phyloP scores from a whole-genome alignment of 23 tunicate species.

The Oikopleura dioica region DNA sequence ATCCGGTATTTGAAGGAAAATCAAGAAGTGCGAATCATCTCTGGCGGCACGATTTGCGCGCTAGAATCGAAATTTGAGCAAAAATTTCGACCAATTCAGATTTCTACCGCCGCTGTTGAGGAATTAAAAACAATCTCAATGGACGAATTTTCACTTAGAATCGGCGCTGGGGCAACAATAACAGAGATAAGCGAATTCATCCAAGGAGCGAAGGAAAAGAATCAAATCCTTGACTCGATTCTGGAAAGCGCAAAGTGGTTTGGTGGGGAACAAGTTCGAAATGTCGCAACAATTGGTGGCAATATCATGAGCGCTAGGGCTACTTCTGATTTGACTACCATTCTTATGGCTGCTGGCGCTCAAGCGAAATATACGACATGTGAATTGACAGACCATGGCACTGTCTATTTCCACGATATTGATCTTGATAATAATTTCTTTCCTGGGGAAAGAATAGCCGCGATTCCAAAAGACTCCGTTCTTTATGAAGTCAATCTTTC shows the following conservation, averaged over 20 bases:
- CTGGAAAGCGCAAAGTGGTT: constrained; percentile 45
- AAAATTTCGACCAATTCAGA: constrained; percentile 16
- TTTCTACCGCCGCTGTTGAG: constrained; percentile 19
- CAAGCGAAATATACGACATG: constrained; percentile 15
- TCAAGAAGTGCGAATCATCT: constrained; percentile 42
- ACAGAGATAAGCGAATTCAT: not conserved
- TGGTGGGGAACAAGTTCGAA: constrained; percentile 81
- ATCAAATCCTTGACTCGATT: constrained; percentile 13
- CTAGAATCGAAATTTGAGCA: constrained; percentile 50
- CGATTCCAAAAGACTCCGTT: constrained; percentile 24
- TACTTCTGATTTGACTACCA: constrained; percentile 80
- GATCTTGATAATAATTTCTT: constrained; percentile 52
- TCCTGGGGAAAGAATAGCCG: constrained; percentile 52
- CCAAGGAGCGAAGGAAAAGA: too few species aligned
- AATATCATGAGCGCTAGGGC: constrained; percentile 65
- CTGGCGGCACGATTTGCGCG: constrained; percentile 72
- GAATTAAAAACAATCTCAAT: constrained; percentile 24
- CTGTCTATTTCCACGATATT: constrained; percentile 20
- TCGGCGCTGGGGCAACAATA: not conserved
- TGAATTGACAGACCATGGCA: constrained; percentile 15
- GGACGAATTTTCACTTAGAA: constrained; percentile 13
- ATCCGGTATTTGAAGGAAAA: constrained; percentile 19
- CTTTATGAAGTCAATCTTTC: constrained; percentile 20
- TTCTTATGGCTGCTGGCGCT: constrained; percentile 41
- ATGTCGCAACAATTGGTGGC: constrained; percentile 33